Conservation (phyloP, 2,113 vertebrate species). For the Myotis brandtii region DNA sequence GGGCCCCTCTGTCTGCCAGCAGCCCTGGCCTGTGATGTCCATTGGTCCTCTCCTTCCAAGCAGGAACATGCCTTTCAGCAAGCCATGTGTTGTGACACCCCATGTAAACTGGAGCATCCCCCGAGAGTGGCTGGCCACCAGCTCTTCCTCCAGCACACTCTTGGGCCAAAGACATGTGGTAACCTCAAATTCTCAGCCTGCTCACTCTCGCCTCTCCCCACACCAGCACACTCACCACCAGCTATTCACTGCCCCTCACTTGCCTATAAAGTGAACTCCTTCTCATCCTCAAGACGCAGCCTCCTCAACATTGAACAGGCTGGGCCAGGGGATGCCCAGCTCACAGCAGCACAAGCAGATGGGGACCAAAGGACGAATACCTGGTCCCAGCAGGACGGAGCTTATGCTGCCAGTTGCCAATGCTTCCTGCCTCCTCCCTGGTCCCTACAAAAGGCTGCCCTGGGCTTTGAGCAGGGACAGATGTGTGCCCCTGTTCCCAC, state of each 20-base stretch:
- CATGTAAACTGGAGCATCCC: not conserved
- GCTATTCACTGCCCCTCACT: not conserved
- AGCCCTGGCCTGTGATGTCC: not conserved
- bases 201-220: not conserved
- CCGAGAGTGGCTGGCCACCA: not conserved
- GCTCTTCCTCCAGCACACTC: not conserved
- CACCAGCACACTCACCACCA: not conserved
- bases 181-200: not conserved
- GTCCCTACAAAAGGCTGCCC: not conserved
- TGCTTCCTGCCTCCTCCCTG: not conserved
- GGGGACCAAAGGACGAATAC: fast-evolving
- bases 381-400: not conserved
- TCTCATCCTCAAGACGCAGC: not conserved
- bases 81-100: not conserved
- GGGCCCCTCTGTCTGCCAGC: not conserved
- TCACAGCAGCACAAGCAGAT: not conserved
- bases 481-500: not conserved
- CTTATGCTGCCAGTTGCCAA: not conserved
- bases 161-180: not conserved
- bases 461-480: not conserved
- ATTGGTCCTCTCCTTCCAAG: not conserved
- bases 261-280: not conserved
- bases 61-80: not conserved
- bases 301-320: not conserved
- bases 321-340: not conserved